Base-by-base conservation (phyloP, 2,888 invertebrate genomes). In the Keiferia lycopersicella region DNA sequence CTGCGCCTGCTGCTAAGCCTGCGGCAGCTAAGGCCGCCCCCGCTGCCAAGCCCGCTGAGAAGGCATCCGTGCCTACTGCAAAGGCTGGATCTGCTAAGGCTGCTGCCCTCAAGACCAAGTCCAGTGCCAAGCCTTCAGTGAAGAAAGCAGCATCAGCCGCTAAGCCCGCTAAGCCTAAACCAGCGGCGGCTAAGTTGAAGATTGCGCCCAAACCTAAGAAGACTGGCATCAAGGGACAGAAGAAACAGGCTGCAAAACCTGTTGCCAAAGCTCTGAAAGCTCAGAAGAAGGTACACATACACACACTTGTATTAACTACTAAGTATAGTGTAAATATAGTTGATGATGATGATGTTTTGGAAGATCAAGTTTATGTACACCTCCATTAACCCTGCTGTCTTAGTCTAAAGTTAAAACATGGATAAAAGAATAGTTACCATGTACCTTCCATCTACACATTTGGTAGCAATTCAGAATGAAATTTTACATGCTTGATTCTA, bases 241-340 rank as follows among this genome's bases (percentile, higher is more conserved):
- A 93, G 82, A 91, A 91, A 78, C 81, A 82, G 66, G 87, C 80
- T 67, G 91, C 86, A 18, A 92, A 88, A 78, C 91, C 93, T 64
- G 93, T 96, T 68, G 92, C 94, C 62, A 97, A 96, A 81, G 98
- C 98, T 65, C 94, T 96, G 71, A 96, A 96, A 84, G 94, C 96
- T 18, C 97, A 96, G 86, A 96, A 95, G 76, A 97, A 97, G 95
- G 97, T 96, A 81, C 83, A 79, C 20, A 56, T 11, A 41, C 16
- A 10, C n/a, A 12, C 8, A 20, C 12, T 0, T 20, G 10, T 34
- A 34, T 8, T 34, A 34, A 7, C 6, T 30, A 30, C n/a, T n/a
- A n/a, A n/a, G n/a, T n/a, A n/a, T n/a, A n/a, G n/a, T n/a, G n/a
- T n/a, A n/a, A n/a, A n/a, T n/a, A n/a, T n/a, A n/a, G n/a, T n/a